Conservation (phyloP, 2,797 vertebrate species). For the Macrochelys suwanniensis region DNA sequence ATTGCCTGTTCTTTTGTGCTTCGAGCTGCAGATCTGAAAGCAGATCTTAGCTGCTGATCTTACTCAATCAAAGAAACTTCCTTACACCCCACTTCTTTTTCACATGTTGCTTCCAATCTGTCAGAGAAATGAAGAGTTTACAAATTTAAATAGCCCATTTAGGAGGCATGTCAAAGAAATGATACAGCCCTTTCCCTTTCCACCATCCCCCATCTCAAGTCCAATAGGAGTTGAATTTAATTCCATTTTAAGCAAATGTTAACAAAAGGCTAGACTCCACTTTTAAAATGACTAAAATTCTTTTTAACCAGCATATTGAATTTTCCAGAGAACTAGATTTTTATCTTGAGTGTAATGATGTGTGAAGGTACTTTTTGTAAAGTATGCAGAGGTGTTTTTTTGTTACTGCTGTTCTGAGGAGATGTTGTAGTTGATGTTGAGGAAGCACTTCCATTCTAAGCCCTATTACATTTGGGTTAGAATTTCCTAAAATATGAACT, state of each 20-base stretch:
- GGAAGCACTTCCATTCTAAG: slow-evolving; percentile 44
- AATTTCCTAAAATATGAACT: slow-evolving; percentile 40
- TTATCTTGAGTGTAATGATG: slow-evolving; percentile 61
- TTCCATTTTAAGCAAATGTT: slow-evolving; percentile 77
- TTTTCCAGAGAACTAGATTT: slow-evolving; percentile 69
- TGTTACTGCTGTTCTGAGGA: slow-evolving; percentile 54
- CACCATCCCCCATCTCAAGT: slow-evolving; percentile 18
- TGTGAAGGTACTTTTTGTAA: slow-evolving; percentile 55
- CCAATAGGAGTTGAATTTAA: slow-evolving; percentile 69
- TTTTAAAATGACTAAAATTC: slow-evolving; percentile 68
- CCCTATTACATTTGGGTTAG: slow-evolving; percentile 47
- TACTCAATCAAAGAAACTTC: slow-evolving; percentile 68
- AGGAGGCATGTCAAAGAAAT: slow-evolving; percentile 37
- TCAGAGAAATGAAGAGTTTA: slow-evolving; percentile 62
- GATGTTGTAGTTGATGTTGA: slow-evolving; percentile 32
- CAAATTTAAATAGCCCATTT: slow-evolving; percentile 68
- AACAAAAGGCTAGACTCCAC: slow-evolving; percentile 69
- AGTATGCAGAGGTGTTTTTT: slow-evolving; percentile 12
- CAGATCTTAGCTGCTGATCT: slow-evolving; percentile 70
- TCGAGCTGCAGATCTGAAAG: slow-evolving; percentile 61
- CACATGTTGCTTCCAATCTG: slow-evolving; percentile 66
- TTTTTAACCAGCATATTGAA: slow-evolving; percentile 70
- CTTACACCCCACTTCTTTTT: slow-evolving; percentile 40
- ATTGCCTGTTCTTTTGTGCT: slow-evolving; percentile 72
- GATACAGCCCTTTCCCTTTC: slow-evolving; percentile 40